Base-by-base conservation (phyloP, 2,113 vertebrate genomes). In the Odocoileus hemionus region DNA sequence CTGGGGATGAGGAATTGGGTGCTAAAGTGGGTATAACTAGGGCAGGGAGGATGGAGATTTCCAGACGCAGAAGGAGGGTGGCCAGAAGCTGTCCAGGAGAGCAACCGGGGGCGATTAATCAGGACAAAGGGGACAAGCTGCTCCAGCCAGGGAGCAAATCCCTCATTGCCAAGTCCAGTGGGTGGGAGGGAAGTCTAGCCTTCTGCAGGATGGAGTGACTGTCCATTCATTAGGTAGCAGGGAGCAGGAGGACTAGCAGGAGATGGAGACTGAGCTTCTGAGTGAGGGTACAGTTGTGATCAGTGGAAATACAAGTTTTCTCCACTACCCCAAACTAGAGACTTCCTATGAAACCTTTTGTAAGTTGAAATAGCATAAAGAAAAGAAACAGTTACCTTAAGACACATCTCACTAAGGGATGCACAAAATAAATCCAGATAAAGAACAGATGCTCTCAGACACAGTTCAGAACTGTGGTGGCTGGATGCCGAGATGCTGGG, bases 31-130 rank as follows among this genome's bases (percentile, higher is more conserved):
- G 3, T 67, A 55, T 15, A 9, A 39, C 26, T 17, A 5, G 9
- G 47, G 2, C 21, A 79, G 79, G 61, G 57, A 36, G 13, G 4
- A 36, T 39, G 30, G 7, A 16, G 50, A 13, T 1, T 95, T 60
- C 36, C 36, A 61, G 79, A 61, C 0, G 47, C 9, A 45, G 14
- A 2, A 6, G 1, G 8, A 15, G 0, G 13, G 12, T 45, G 19
- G 10, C 23, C 36, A 89, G 70, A 89, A 94, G 30, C 45, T 87
- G 28, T 36, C 17, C 4, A 57, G 33, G 11, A 58, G 8, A 94
- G 28, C 25, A 23, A 50, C 21, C 4, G 10, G 19, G 12, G 13
- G 7, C 1, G 26, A 61, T 19, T 39, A 64, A 36, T 86, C 58
- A 93, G 36, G 23, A 83, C 21, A 28, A 3, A 85, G 36, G 9